Percentiles rank a stretch among this genome's conserved stretches.
phyloP scores from a whole-genome alignment of 2,113 vertebrate genomes.

The Poeciliopsis turrubarensis region DNA sequence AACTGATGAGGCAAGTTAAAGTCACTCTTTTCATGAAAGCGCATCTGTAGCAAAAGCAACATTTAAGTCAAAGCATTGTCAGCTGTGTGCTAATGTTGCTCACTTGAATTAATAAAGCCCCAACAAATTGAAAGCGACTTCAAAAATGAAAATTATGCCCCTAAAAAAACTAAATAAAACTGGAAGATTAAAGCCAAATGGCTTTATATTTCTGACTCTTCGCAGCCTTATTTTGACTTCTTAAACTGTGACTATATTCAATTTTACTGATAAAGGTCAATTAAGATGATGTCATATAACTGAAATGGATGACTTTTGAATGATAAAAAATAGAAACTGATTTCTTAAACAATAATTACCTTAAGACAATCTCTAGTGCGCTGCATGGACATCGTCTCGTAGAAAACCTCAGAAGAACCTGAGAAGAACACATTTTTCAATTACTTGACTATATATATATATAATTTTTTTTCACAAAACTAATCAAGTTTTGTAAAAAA shows the following conservation, averaged over 20 bases:
- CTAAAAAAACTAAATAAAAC: neutral
- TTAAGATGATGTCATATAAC: neutral
- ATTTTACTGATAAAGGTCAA: neutral
- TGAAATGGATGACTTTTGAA: too few species aligned
- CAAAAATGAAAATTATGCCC: neutral
- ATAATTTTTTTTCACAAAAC: neutral
- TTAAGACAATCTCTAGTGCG: constrained; percentile 27
- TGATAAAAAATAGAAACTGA: too few species aligned
- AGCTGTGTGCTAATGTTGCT: neutral
- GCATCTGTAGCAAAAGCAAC: neutral
- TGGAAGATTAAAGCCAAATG: neutral
- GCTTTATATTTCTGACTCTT: neutral
- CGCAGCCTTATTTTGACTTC: neutral
- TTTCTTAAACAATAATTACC: constrained; percentile 46
- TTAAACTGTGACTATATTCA: neutral
- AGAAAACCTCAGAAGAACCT: constrained; percentile 48
- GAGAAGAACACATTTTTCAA: constrained; percentile 5
- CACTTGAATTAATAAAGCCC: neutral
- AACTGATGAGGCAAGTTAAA: neutral
- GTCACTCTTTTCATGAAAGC: neutral
- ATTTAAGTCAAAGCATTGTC: neutral
- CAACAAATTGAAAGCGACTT: too few species aligned
- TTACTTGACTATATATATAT: neutral
- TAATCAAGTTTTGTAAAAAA: neutral
- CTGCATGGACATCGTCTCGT: constrained; percentile 69